Conservation (phyloP, 2,888 invertebrate genomes). For the Liodrosophila aerea region DNA sequence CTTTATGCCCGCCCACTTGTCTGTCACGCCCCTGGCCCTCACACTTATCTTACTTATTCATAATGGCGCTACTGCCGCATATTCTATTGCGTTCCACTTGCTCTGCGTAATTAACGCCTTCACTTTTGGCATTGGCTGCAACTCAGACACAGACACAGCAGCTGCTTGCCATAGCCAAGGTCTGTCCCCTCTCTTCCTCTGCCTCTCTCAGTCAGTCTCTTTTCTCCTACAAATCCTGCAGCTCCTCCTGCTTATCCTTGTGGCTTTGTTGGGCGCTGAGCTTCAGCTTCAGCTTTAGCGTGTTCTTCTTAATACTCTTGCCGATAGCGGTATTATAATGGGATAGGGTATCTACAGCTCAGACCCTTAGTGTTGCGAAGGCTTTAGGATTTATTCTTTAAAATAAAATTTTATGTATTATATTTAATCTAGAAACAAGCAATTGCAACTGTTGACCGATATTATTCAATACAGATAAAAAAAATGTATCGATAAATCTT, state of each 20-base stretch:
- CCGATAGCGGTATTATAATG: too few relatives aligned
- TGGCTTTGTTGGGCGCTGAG: slow-evolving; percentile 31
- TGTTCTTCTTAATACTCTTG: background rate
- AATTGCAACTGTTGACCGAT: too few relatives aligned
- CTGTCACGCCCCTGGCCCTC: background rate
- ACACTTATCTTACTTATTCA: slow-evolving; percentile 44
- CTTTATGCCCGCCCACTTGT: background rate
- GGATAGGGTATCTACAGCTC: too few relatives aligned
- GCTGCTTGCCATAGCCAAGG: slow-evolving; percentile 14
- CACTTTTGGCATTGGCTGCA: slow-evolving; percentile 63
- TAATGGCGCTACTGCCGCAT: slow-evolving; percentile 54
- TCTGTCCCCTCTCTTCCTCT: background rate
- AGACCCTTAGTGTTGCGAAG: too few relatives aligned
- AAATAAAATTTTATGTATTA: too few relatives aligned
- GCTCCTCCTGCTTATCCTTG: background rate
- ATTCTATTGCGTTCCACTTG: slow-evolving; percentile 49
- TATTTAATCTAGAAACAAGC: too few relatives aligned
- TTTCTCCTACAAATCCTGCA: too few relatives aligned
- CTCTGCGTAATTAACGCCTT: slow-evolving; percentile 71
- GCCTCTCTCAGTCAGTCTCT: background rate
- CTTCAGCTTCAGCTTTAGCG: background rate
- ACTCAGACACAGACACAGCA: slow-evolving; percentile 35
- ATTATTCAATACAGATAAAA: too few relatives aligned
- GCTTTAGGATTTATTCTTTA: too few relatives aligned
- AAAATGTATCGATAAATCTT: too few relatives aligned